phyloP scores from a whole-genome alignment of 2,888 invertebrate genomes.

The Dinocampus coccinellae region DNA sequence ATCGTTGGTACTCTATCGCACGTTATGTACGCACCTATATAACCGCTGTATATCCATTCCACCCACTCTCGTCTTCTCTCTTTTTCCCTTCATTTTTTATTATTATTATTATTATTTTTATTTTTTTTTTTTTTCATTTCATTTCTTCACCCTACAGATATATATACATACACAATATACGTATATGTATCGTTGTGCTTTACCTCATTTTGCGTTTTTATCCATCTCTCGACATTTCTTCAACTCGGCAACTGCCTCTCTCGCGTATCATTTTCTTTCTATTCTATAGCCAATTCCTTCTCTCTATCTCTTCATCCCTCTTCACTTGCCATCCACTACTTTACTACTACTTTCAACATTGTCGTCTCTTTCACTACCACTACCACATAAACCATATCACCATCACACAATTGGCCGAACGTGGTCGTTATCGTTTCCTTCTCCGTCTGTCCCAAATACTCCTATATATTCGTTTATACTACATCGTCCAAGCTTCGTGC shows the following conservation, averaged over 20 bases:
- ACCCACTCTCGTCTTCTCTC: slow-evolving; percentile 3
- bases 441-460: background rate
- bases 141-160: slow-evolving; percentile 18
- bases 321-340: background rate
- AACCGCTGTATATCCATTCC: slow-evolving; percentile 8
- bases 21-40: slow-evolving; percentile 15
- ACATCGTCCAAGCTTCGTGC: slow-evolving; percentile 14
- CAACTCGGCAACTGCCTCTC: slow-evolving; percentile 9
- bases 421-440: background rate
- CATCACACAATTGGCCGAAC: too few relatives aligned
- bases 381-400: too few relatives aligned
- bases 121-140: slow-evolving; percentile 13
- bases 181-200: background rate
- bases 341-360: too few relatives aligned
- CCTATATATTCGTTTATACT: background rate
- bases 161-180: background rate
- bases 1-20: slow-evolving; percentile 10
- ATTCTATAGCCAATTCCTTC: slow-evolving; percentile 16
- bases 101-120: too few relatives aligned
- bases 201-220: slow-evolving; percentile 28
- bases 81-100: background rate
- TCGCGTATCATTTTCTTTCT: slow-evolving; percentile 10
- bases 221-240: slow-evolving; percentile 24
- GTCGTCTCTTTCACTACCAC: too few relatives aligned
- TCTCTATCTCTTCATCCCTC: background rate